Base-by-base conservation (phyloP, 2,888 invertebrate genomes). In the Mesorhabditis belari region DNA sequence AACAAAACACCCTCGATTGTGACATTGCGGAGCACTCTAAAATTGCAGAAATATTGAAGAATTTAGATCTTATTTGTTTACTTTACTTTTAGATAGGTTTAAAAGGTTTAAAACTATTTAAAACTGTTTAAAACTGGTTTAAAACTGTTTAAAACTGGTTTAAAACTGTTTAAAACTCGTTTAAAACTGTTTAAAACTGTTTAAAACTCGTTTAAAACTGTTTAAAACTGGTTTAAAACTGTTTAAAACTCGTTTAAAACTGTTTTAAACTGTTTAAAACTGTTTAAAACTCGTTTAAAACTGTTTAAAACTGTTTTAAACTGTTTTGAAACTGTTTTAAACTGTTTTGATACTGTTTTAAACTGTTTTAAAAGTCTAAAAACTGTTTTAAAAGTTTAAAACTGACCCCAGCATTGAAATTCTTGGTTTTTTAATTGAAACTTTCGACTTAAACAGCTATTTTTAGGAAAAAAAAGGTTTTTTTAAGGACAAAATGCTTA, bases 1-100 rank as follows among this genome's bases (percentile, higher is more conserved):
- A 77, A 70, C 6, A 27, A 27, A 26, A 61, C 55, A 21, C 66
- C 70, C 19, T 58, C 58, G 9, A 73, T 56, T 24, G 29, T 21
- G 25, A 66, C 57, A 5, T 56, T 57, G n/a, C 55, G 51, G 17
- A 59, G 23, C 5, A 62, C 59, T 55, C 65, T 65, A 51, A 5
- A 64, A 58, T 56, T 23, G 17, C 5, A 19, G 25, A 6, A 3
- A 6, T 44, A 25, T 24, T 51, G 35, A 17, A 35, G 9, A 35
- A 35, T 17, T 35, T 6, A 35, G 17, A 17, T 35, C 17, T 35
- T 35, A 6, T 35, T 6, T 35, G 6, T 35, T 35, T 35, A 12
- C 17, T 35, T 35, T 12, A 17, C 35, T 35, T 35, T 35, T 35
- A 35, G 17, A 35, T 6, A 17, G 17, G 9, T 17, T 6, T 35